Evolutionary conservation across 2,113 vertebrate genomes (phyloP).

Genomic region (Recurvirostra avosetta): DNA sequence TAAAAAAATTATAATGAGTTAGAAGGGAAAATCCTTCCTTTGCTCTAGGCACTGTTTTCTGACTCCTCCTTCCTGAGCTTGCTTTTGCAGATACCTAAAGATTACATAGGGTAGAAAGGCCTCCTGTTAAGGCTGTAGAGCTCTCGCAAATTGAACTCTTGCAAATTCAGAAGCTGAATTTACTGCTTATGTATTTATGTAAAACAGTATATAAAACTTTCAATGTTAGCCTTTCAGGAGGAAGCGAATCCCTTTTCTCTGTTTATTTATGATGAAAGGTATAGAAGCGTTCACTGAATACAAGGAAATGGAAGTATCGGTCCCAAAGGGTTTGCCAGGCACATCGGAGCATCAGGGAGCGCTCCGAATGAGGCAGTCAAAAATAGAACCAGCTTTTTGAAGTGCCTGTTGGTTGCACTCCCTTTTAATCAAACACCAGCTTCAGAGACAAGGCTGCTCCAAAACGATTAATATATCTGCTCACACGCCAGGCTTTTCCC

Average conservation of each 20-base stretch:
- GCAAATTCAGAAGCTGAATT: not conserved
- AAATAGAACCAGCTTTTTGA: slow-evolving; percentile 16
- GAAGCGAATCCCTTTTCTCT: not conserved
- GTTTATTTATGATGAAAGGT: not conserved
- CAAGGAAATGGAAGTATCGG: not conserved
- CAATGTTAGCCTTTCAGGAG: not conserved
- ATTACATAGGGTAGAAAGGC: not conserved
- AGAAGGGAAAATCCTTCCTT: not conserved
- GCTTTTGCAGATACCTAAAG: not conserved
- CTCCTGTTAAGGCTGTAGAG: not conserved
- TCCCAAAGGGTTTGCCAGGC: not conserved
- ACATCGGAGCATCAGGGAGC: not conserved
- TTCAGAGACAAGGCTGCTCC: not conserved
- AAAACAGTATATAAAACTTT: not conserved
- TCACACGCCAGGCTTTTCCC: not conserved
- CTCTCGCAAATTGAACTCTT: not conserved
- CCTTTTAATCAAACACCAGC: slow-evolving; percentile 16
- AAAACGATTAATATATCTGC: not conserved
- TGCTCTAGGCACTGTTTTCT: not conserved
- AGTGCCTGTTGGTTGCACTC: not conserved
- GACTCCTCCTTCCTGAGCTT: not conserved
- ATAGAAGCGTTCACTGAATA: not conserved
- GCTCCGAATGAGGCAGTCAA: not conserved
- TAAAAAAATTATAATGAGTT: not conserved
- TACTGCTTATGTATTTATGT: not conserved